Evolutionary conservation across 1,140 invertebrate genomes (phyloP), one percentile per base, ranked within the genome.

Genomic region (Cotesia vestalis): DNA sequence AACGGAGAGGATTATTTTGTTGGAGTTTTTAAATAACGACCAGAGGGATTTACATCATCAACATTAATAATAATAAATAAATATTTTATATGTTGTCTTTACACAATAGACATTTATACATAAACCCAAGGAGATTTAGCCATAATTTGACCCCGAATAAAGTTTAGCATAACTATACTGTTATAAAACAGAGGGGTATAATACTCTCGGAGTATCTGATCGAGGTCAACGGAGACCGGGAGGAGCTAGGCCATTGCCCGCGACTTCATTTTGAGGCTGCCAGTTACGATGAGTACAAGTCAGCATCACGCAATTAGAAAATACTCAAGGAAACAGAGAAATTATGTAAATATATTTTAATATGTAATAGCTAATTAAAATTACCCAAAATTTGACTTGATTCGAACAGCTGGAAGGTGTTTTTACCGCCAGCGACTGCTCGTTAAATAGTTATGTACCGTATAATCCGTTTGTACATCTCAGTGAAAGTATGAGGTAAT

Each of bases 221-320:
- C 84, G 85, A 85, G 85, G 85, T 84, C 83, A 85, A 75, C 78
- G 77, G 77, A 78, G 77, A 80, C 81, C 77, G 78, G 78, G 78
- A 78, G 79, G 80, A 82, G 79, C 80, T 80, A 83, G 84, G 84
- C 81, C 82, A 80, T 83, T 84, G 84, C 81, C 81, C 83, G 81
- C 76, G 73, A 75, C 74, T 78, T 76, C 75, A 73, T 84, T 85
- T 85, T 85, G 78, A 83, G 83, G 83, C 84, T 84, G 79, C 76
- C 72, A 80, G 76, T 77, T 73, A 17, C 17, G 17, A 17, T 17
- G 78, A 66, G 70, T 78, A 74, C 78, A 27, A 27, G 70, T 73
- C 76, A 75, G 74, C 74, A 74, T 73, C 72, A 77, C 74, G 77
- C 76, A 85, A 85, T 84, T 83, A 80, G 79, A 84, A 83, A 82